These are phyloP conservation scores for Sterna hirundo DNA, from an alignment of 2,113 vertebrate genomes.

Conservation along the genomic window DNA sequence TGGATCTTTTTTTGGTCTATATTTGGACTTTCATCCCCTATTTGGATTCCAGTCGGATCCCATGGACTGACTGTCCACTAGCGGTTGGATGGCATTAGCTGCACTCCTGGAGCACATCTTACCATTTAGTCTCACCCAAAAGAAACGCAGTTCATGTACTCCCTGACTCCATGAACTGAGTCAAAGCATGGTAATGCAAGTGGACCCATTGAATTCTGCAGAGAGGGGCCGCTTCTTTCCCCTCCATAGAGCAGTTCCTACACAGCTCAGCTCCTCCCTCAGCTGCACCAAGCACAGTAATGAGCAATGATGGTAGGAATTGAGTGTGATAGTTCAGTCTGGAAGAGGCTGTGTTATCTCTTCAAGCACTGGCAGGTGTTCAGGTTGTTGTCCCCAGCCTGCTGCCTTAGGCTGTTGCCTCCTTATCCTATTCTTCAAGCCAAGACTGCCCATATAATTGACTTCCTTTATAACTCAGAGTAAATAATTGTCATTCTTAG, in stretches of 20 bases:
- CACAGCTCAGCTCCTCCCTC: neutral
- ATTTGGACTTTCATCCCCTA: neutral
- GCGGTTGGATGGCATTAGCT: neutral
- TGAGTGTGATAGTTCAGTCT: neutral
- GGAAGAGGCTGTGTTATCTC: neutral
- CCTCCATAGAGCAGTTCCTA: neutral
- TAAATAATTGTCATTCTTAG: neutral
- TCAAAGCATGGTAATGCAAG: neutral
- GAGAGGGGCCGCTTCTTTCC: neutral
- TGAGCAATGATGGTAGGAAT: neutral
- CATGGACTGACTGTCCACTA: neutral
- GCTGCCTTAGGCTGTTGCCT: neutral
- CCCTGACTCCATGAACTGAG: neutral
- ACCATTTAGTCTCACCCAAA: neutral
- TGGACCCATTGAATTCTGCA: neutral
- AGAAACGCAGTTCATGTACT: neutral
- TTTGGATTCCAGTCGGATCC: neutral
- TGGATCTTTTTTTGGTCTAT: neutral
- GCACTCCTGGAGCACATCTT: neutral
- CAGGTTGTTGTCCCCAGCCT: neutral
- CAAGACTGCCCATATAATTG: neutral
- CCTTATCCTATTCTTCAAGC: neutral
- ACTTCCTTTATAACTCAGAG: neutral
- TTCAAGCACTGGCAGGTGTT: neutral
- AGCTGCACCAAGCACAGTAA: neutral